These are phyloP conservation scores for Metellina segmentata DNA, from an alignment of 2,888 invertebrate genomes.

Conservation along the genomic window DNA sequence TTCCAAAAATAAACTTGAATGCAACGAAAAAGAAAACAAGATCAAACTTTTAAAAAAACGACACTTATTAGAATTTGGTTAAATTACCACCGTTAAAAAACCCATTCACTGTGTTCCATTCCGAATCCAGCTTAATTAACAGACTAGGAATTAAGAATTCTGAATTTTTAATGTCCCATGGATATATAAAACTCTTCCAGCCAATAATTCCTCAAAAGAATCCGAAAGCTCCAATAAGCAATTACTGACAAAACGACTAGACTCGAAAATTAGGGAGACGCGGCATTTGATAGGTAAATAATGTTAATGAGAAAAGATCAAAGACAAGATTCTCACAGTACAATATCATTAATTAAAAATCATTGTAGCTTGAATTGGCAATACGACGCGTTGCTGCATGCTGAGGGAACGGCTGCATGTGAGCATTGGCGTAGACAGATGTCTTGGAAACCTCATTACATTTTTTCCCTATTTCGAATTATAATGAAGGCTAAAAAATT, in stretches of 20 bases:
- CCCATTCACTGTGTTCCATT: background rate
- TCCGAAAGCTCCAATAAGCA: background rate
- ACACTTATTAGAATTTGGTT: background rate
- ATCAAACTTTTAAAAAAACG: background rate
- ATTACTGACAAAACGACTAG: background rate
- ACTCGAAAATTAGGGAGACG: background rate
- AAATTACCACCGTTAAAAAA: background rate
- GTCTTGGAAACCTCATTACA: background rate
- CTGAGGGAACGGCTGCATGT: background rate
- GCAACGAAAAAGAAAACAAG: background rate
- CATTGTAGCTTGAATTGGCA: background rate
- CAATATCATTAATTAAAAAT: background rate
- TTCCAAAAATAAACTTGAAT: background rate
- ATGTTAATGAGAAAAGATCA: slow-evolving; percentile 1
- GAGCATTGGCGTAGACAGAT: background rate
- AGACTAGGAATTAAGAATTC: background rate
- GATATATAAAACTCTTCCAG: background rate
- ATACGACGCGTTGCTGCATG: background rate
- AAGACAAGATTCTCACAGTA: background rate
- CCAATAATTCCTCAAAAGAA: background rate
- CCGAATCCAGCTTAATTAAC: background rate
- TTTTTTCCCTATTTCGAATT: background rate
- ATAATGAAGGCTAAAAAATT: background rate
- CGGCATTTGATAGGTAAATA: background rate
- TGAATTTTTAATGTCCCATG: background rate